These are phyloP conservation scores for Nomada hirtipes DNA, from an alignment of 2,888 invertebrate species.

Conservation along the genomic window DNA sequence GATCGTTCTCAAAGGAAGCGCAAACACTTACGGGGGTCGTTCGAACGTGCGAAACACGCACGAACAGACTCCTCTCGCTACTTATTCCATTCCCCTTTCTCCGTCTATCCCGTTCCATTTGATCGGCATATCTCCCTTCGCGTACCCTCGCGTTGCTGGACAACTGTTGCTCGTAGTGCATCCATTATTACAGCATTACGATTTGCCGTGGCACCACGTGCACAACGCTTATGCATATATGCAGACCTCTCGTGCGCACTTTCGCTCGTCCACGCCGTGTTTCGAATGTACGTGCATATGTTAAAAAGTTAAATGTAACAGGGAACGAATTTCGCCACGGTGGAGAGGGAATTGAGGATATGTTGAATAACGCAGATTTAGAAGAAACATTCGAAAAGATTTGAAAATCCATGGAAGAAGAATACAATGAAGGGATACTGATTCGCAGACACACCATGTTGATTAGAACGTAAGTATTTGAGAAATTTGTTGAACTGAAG, in stretches of 20 bases:
- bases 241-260: constrained; percentile 51
- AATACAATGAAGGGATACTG: no score
- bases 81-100: constrained; percentile 51
- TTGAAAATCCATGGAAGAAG: no score
- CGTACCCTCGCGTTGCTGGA: constrained; percentile 64
- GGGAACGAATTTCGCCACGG: constrained; percentile 1
- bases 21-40: constrained; percentile 42
- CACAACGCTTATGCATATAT: constrained; percentile 65
- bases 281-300: constrained; percentile 45
- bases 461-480: no score
- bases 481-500: no score
- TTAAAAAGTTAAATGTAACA: constrained; percentile 42
- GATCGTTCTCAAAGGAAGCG: constrained; percentile 25
- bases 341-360: background rate
- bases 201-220: constrained; percentile 66
- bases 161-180: constrained; percentile 78
- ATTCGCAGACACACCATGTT: no score
- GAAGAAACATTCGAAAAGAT: no score
- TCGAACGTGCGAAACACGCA: constrained; percentile 48
- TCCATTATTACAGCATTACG: constrained; percentile 78
- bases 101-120: constrained; percentile 26
- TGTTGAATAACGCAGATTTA: no score
- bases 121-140: constrained; percentile 37
- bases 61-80: constrained; percentile 36
- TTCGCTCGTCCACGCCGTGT: constrained; percentile 34